phyloP scores from a whole-genome alignment of 2,888 invertebrate species.

The Bimastos eiseni region DNA sequence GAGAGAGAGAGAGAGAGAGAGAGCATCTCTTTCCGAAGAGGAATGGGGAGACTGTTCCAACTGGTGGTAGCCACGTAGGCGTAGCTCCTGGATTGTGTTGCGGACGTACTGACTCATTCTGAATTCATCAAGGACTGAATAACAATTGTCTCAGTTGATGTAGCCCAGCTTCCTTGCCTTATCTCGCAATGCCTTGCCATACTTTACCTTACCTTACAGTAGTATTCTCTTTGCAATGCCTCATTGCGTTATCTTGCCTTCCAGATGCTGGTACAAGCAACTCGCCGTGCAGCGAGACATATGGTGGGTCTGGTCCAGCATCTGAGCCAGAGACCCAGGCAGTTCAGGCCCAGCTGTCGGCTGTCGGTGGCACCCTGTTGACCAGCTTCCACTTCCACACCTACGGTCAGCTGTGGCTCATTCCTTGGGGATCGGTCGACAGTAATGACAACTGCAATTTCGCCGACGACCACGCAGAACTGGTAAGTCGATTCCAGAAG shows the following conservation, averaged over 20 bases:
- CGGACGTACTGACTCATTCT: no score
- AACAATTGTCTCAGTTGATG: no score
- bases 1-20: no score
- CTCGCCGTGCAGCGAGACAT: constrained; percentile 25
- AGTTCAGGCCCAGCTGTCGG: neutral
- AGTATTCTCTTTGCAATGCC: neutral
- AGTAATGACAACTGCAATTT: neutral
- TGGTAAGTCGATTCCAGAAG: constrained; percentile 17
- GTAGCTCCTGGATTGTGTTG: no score
- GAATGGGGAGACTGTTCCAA: no score
- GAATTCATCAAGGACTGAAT: no score
- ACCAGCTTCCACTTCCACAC: constrained; percentile 31
- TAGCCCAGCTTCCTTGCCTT: no score
- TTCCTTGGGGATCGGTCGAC: constrained; percentile 29
- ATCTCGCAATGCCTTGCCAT: neutral
- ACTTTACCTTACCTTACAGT: neutral
- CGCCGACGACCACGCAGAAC: constrained; percentile 23
- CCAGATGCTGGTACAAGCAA: constrained; percentile 30
- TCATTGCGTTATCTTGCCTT: neutral
- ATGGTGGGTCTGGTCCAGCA: constrained; percentile 15
- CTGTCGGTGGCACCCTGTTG: neutral
- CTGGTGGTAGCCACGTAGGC: no score
- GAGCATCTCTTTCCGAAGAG: no score
- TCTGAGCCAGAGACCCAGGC: constrained; percentile 29
- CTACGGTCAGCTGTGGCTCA: constrained; percentile 29